Evolutionary conservation across 2,797 vertebrate genomes (phyloP).

Genomic region (Microctenopoma lineatum): DNA sequence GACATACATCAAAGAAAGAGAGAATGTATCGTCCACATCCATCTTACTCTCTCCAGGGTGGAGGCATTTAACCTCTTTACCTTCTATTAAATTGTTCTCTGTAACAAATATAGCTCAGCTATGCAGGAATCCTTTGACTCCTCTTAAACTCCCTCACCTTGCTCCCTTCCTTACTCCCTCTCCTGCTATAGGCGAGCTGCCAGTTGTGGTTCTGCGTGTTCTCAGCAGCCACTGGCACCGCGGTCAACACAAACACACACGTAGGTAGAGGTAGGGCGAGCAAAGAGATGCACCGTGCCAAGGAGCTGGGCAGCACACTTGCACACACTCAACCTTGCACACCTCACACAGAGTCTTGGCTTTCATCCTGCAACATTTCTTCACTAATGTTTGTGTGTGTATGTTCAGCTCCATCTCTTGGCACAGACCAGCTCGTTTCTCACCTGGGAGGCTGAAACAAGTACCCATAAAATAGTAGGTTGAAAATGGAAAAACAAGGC

Average conservation of each 20-base stretch:
- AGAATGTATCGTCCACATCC: constrained; percentile 13
- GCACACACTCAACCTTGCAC: constrained; percentile 28
- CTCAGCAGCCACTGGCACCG: constrained; percentile 49
- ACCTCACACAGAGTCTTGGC: constrained; percentile 58
- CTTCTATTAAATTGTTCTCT: constrained; percentile 61
- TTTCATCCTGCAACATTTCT: constrained; percentile 28
- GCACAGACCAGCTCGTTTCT: constrained; percentile 43
- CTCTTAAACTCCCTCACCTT: constrained; percentile 49
- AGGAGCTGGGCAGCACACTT: constrained; percentile 25
- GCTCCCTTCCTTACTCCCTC: constrained; percentile 15
- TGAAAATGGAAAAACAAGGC: constrained; percentile 61
- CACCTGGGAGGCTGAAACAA: constrained; percentile 52
- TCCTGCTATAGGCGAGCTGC: constrained; percentile 53
- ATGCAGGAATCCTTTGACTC: constrained; percentile 72
- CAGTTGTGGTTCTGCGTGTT: constrained; percentile 60
- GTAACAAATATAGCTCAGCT: constrained; percentile 68
- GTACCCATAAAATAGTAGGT: constrained; percentile 57
- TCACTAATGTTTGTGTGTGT: constrained; percentile 15
- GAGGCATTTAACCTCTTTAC: constrained; percentile 41
- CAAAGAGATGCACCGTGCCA: constrained; percentile 35
- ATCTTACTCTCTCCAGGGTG: constrained; percentile 29
- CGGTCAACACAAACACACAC: constrained; percentile 47
- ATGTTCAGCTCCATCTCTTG: constrained; percentile 27
- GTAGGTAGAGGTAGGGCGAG: constrained; percentile 19
- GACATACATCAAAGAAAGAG: constrained; percentile 8